Evolutionary conservation across 2,113 vertebrate genomes (phyloP).

Genomic region (Ranitomeya variabilis): DNA sequence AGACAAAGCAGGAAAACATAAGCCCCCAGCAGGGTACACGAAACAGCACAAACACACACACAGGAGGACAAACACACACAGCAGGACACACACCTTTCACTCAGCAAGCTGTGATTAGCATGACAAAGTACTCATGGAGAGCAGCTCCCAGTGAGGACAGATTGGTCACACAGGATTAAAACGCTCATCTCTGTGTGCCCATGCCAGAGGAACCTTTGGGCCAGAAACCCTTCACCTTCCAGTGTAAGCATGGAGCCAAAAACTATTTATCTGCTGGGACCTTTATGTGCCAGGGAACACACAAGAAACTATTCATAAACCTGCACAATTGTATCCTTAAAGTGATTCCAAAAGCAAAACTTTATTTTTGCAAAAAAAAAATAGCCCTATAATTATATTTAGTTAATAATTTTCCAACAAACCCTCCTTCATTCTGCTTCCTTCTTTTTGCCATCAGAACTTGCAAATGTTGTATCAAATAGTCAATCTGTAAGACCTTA

Average conservation of each 20-base stretch:
- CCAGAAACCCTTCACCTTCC: slow-evolving; percentile 43
- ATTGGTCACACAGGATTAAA: slow-evolving; percentile 56
- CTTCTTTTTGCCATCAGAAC: neutral
- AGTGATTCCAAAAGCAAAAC: neutral
- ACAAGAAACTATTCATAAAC: neutral
- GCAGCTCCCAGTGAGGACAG: slow-evolving; percentile 52
- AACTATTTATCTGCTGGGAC: neutral
- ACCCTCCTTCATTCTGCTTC: no score
- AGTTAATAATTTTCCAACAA: no score
- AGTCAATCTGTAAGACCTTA: neutral
- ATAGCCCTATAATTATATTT: no score
- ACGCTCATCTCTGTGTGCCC: slow-evolving; percentile 48
- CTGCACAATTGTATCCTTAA: neutral
- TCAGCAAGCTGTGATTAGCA: slow-evolving; percentile 54
- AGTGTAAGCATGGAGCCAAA: neutral
- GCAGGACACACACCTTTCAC: slow-evolving; percentile 51
- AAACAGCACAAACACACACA: slow-evolving; percentile 12
- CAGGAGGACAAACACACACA: neutral
- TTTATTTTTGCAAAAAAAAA: no score
- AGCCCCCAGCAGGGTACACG: slow-evolving; percentile 33
- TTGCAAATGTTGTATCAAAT: neutral
- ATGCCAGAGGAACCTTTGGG: slow-evolving; percentile 7
- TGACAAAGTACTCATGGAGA: slow-evolving; percentile 49
- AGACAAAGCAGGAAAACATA: slow-evolving; percentile 12
- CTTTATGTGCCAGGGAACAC: neutral